These are phyloP conservation scores for Recurvirostra avosetta DNA, from an alignment of 2,113 vertebrate genomes.

Conservation along the genomic window DNA sequence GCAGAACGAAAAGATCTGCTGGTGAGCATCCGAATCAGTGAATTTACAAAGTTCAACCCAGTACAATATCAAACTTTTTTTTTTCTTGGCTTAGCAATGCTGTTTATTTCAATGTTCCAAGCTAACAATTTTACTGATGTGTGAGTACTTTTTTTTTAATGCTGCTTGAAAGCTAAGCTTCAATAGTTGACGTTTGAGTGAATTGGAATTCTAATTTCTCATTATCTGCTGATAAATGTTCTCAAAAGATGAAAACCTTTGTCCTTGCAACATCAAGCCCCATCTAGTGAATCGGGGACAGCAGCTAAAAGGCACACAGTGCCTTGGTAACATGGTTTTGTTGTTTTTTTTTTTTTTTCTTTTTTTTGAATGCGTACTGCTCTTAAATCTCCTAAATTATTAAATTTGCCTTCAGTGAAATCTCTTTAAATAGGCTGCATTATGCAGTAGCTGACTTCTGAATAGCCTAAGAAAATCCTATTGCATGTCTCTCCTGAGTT, in stretches of 20 bases:
- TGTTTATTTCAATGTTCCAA: neutral
- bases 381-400: constrained; percentile 52
- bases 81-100: neutral
- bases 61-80: neutral
- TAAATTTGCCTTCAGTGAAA: neutral
- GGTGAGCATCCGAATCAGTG: neutral
- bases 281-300: neutral
- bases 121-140: neutral
- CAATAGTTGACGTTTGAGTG: neutral
- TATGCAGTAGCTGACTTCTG: constrained; percentile 1
- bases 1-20: neutral
- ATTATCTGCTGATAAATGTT: constrained; percentile 23
- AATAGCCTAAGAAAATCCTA: neutral
- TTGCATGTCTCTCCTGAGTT: neutral
- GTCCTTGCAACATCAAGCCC: neutral
- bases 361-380: neutral
- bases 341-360: neutral
- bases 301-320: neutral
- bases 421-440: constrained; percentile 16
- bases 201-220: constrained; percentile 30
- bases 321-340: neutral
- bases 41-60: neutral
- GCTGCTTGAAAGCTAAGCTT: neutral
- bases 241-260: constrained; percentile 6
- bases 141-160: neutral